phyloP scores from a whole-genome alignment of 2,888 invertebrate species.

The Minunthozetes semirufus region DNA sequence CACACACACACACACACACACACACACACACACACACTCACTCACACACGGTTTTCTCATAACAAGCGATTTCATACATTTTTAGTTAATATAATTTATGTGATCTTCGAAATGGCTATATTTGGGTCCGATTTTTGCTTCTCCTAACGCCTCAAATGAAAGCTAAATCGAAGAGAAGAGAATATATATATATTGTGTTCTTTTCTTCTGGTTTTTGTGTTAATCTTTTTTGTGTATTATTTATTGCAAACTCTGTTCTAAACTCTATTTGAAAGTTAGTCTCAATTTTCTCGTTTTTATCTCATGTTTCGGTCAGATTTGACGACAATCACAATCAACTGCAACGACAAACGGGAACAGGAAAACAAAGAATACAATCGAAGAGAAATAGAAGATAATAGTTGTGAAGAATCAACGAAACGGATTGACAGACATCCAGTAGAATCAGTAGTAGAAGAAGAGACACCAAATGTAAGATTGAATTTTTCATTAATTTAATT shows the following conservation, averaged over 20 bases:
- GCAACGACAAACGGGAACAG: constrained; percentile 22
- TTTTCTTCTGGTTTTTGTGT: neutral
- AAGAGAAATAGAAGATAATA: constrained; percentile 16
- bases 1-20: too few species aligned
- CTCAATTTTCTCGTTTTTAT: neutral
- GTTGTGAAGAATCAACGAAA: constrained; percentile 17
- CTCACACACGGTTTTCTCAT: neutral
- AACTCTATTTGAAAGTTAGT: neutral
- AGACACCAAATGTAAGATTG: constrained; percentile 1
- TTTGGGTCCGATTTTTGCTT: neutral
- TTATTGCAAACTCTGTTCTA: constrained; percentile 11
- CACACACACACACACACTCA: neutral
- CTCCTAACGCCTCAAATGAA: neutral
- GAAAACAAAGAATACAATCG: constrained; percentile 7
- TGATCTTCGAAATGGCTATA: constrained; percentile 1
- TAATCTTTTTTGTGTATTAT: constrained; percentile 14
- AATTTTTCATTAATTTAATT: constrained; percentile 16
- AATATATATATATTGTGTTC: neutral
- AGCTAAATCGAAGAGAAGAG: neutral
- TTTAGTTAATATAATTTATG: constrained; percentile 14
- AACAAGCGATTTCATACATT: neutral
- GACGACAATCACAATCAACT: constrained; percentile 26
- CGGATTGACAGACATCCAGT: neutral
- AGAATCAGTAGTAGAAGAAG: neutral
- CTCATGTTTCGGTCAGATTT: constrained; percentile 2